A percentile compares a stretch with the other conserved stretches of the same genome.
These are phyloP conservation scores for Pampus argenteus DNA, from an alignment of 2,797 vertebrate species.

Conservation along the genomic window DNA sequence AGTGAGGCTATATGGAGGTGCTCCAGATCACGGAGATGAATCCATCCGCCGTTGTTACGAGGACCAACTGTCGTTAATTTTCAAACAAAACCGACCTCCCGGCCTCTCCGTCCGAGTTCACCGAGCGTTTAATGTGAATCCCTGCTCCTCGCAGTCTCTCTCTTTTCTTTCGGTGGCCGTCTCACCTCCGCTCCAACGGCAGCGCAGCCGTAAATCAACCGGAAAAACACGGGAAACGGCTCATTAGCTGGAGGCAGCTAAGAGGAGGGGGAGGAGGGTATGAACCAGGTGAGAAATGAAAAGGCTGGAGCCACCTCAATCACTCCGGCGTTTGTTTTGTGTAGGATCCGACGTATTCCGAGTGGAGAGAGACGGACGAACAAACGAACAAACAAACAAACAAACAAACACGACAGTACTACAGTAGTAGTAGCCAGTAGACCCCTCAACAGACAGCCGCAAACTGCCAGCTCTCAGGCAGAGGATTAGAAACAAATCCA, in stretches of 20 bases:
- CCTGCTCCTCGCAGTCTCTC: constrained; percentile 32
- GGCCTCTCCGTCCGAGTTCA: constrained; percentile 46
- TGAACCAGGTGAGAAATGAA: constrained; percentile 64
- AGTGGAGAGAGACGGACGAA: constrained; percentile 32
- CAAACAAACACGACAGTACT: no score
- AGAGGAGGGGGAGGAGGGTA: constrained; percentile 5
- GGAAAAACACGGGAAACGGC: constrained; percentile 75
- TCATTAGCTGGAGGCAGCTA: constrained; percentile 66
- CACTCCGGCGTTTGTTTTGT: constrained; percentile 43
- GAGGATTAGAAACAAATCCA: constrained; percentile 71
- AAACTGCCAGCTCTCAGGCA: constrained; percentile 41
- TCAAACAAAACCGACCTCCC: constrained; percentile 41
- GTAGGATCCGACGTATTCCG: constrained; percentile 62
- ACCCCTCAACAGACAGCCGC: constrained; percentile 42
- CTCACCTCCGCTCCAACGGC: constrained; percentile 58
- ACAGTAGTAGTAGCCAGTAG: no score
- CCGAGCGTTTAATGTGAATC: constrained; percentile 54
- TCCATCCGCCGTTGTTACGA: constrained; percentile 69
- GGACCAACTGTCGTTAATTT: constrained; percentile 50
- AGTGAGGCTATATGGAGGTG: constrained; percentile 14
- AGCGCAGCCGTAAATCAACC: constrained; percentile 74
- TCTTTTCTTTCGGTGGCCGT: constrained; percentile 30
- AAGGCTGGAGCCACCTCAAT: constrained; percentile 36
- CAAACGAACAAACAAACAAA: constrained; percentile 14
- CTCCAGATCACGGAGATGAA: constrained; percentile 68